Evolutionary conservation across 2,113 vertebrate genomes (phyloP).

Genomic region (Antidorcas marsupialis): DNA sequence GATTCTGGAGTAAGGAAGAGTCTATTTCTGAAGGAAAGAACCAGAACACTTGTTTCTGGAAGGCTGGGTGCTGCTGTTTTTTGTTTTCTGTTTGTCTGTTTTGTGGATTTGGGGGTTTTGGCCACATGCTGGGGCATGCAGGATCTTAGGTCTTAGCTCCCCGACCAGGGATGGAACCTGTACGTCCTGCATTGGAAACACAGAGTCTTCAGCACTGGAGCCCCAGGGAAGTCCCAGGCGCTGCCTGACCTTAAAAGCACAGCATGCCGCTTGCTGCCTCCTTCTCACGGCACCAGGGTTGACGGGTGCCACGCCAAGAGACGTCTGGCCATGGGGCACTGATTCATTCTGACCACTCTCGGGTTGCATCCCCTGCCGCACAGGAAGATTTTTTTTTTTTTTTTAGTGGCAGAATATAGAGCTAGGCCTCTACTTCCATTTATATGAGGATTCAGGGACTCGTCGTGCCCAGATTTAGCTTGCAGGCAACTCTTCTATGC

Average conservation of each 20-base stretch:
- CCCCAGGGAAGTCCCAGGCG: neutral
- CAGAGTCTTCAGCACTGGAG: neutral
- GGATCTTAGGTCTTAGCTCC: neutral
- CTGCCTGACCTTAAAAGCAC: slow-evolving; percentile 10
- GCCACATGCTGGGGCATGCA: rapidly evolving
- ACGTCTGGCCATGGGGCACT: neutral
- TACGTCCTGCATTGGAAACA: neutral
- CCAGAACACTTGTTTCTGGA: neutral
- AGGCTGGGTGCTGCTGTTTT: neutral
- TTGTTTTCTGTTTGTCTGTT: neutral
- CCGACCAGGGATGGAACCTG: neutral
- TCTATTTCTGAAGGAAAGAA: neutral
- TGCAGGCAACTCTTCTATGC: neutral
- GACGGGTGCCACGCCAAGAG: neutral
- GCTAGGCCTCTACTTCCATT: neutral
- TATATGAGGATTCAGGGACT: neutral
- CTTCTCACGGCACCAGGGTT: neutral
- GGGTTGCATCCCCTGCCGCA: neutral
- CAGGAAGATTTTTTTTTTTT: neutral
- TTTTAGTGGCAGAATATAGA: neutral
- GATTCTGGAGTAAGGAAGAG: neutral
- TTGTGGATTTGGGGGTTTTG: neutral
- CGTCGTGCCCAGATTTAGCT: neutral
- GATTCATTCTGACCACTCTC: neutral
- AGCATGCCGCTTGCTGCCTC: neutral